Conservation (phyloP, 2,797 vertebrate species). For the Danio jaintianensis region DNA sequence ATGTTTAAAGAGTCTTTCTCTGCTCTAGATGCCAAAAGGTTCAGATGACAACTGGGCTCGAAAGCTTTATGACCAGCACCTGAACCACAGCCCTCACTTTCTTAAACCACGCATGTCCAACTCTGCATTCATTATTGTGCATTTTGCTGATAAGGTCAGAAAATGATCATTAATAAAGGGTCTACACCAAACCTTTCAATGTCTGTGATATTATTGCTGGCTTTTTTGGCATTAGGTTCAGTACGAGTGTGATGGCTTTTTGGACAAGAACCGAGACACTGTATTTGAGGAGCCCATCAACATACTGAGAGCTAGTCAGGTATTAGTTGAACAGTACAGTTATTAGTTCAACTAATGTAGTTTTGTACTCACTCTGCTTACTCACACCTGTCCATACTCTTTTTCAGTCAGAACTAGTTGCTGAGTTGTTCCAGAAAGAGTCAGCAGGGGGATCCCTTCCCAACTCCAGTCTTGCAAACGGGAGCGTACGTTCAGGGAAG, state of each 20-base stretch:
- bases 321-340: constrained; percentile 52
- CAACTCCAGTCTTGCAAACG: constrained; percentile 65
- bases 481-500: constrained; percentile 70
- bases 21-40: constrained; percentile 85
- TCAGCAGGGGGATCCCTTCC: constrained; percentile 48
- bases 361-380: background rate
- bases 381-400: background rate
- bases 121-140: constrained; percentile 78
- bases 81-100: constrained; percentile 76
- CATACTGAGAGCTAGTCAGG: constrained; percentile 84
- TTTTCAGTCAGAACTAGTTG: constrained; percentile 80
- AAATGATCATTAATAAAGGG: background rate
- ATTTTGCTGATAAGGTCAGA: constrained; percentile 82
- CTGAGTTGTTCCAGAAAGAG: constrained; percentile 82
- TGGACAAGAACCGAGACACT: constrained; percentile 83
- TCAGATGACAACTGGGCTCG: constrained; percentile 81
- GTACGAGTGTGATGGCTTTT: constrained; percentile 80
- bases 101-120: constrained; percentile 79
- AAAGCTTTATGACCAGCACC: constrained; percentile 82
- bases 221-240: constrained; percentile 73
- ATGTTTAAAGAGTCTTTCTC: background rate
- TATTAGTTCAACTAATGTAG: background rate
- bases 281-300: constrained; percentile 84
- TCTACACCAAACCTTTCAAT: background rate
- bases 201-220: background rate